Conservation (phyloP, 2,888 invertebrate genomes). For the Myopa tessellatipennis region DNA sequence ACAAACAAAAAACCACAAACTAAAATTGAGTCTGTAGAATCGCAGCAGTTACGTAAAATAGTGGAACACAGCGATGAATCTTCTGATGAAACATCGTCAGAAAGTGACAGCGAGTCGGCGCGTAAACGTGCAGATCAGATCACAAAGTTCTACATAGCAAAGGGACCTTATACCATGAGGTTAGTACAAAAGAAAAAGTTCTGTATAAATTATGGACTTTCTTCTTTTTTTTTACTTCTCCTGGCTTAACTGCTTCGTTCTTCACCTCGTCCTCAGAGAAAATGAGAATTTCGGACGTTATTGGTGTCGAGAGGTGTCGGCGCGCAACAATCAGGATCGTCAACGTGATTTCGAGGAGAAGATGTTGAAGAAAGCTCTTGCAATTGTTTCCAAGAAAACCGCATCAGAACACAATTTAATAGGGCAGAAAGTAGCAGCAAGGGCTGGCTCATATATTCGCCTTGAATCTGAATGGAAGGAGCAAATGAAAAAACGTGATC, state of each 20-base stretch:
- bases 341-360: constrained; percentile 87
- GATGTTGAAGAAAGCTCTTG: constrained; percentile 71
- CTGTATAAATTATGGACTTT: constrained; percentile 44
- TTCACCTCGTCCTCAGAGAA: constrained; percentile 45
- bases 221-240: neutral
- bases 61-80: constrained; percentile 15
- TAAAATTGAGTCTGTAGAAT: too few species aligned
- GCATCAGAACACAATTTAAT: constrained; percentile 58
- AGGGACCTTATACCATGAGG: too few species aligned
- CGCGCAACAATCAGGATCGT: constrained; percentile 88
- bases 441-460: constrained; percentile 80
- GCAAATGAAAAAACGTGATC: constrained; percentile 61
- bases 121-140: too few species aligned
- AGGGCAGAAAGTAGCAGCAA: constrained; percentile 51
- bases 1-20: too few species aligned
- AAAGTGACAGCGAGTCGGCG: too few species aligned
- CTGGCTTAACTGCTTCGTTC: too few species aligned
- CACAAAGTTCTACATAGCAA: too few species aligned
- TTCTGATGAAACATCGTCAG: too few species aligned
- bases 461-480: constrained; percentile 85
- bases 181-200: too few species aligned
- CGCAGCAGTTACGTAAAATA: too few species aligned
- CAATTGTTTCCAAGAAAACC: constrained; percentile 64
- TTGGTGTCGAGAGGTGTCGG: constrained; percentile 82
- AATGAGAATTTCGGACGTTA: constrained; percentile 71